Evolutionary conservation across 1,140 invertebrate genomes (phyloP).

Genomic region (Gyrodactylus salaris): DNA sequence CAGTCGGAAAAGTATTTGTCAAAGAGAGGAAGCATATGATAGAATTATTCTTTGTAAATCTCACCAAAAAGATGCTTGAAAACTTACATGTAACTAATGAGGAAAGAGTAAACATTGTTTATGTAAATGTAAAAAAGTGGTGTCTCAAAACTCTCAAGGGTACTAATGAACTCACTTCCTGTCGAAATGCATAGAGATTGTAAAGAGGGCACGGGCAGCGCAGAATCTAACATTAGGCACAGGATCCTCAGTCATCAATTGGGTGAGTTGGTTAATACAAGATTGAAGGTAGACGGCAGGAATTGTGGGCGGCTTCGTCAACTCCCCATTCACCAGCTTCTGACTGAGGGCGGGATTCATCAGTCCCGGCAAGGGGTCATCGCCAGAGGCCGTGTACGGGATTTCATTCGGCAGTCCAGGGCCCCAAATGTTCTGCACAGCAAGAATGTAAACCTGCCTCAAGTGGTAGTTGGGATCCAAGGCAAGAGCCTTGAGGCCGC

Average conservation of each 20-base stretch:
- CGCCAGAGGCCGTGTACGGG: neutral
- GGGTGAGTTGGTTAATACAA: neutral
- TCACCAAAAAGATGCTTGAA: no score
- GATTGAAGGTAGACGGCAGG: neutral
- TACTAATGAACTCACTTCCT: neutral
- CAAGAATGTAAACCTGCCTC: neutral
- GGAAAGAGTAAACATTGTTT: no score
- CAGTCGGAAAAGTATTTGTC: no score
- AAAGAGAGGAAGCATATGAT: no score
- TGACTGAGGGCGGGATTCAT: neutral
- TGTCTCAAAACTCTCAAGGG: no score
- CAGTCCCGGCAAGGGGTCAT: neutral
- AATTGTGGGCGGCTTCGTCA: neutral
- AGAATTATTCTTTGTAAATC: no score
- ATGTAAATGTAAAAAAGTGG: no score
- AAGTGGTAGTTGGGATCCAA: neutral
- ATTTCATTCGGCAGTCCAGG: neutral
- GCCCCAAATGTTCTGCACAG: neutral
- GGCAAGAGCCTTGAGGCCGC: neutral
- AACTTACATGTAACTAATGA: no score
- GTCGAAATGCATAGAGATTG: neutral
- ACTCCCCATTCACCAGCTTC: neutral
- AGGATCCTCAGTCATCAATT: neutral
- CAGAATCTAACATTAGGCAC: slow-evolving; percentile 1
- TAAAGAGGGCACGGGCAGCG: neutral